Evolutionary conservation across 1,140 invertebrate genomes (phyloP), one percentile per base, ranked within the genome.

Genomic region (Penaeus indicus): DNA sequence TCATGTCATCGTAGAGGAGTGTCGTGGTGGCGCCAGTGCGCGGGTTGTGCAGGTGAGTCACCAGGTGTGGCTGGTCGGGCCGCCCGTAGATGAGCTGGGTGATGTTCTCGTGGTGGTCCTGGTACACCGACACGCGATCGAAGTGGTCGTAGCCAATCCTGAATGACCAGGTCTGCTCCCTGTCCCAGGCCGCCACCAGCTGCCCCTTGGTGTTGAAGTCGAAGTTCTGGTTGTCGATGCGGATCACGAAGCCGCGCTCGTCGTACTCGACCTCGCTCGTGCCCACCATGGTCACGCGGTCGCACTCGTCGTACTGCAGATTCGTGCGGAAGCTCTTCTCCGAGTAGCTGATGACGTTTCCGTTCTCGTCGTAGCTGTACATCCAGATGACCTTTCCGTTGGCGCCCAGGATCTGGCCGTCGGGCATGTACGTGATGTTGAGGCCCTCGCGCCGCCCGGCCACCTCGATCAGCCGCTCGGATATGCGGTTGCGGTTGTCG

Each of bases 331-430:
- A 96, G 0, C 95, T 95, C 90, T 96, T 95, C 90, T 98, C 97
- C 3, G 97, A 96, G 11, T 98, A 95, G 10, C 96, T 96, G 67
- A 98, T 96, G 4, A 97, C 95, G 92, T 99, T 99, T 42, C 98
- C 97, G 92, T 99, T 99, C 91, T 98, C 97, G 93, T 99, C 98
- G 92, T 98, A 99, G 0, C 96, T 95, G 92, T 98, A 99, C 90
- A 97, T 97, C 97, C 97, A 99, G 42, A 92, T 93, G 90, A 97
- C 96, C 91, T 95, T 95, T 0, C 90, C 90, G 2, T 38, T 78
- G 10, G 91, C 91, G 79, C 91, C 91, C 75, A 92, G 91, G 16
- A 93, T 88, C 69, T 91, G 92, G n/a, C 92, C 92, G 90, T 93
- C 92, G 19, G 91, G 77, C 38, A 91, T 93, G 89, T 93, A 93